Percentiles rank a stretch among this genome's conserved stretches.
phyloP scores from a whole-genome alignment of 2,113 vertebrate species.

The Martes martes region DNA sequence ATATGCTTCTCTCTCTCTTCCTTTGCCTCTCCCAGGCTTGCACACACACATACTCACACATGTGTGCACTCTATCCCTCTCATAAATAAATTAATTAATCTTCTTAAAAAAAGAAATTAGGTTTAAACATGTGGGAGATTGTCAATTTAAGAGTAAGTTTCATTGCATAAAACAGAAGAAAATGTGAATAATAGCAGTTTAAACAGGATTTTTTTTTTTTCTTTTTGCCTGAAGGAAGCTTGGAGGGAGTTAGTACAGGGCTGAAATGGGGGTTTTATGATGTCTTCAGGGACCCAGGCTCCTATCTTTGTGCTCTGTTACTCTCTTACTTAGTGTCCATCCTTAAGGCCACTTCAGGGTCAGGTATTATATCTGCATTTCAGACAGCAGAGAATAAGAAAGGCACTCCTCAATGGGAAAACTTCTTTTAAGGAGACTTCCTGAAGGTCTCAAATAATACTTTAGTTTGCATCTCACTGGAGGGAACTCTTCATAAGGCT shows the following conservation, averaged over 20 bases:
- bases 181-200: not conserved
- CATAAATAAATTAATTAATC: not conserved
- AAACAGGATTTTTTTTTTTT: not conserved
- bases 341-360: not conserved
- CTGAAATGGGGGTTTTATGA: not conserved
- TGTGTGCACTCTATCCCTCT: not conserved
- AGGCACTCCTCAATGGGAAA: not conserved
- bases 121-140: not conserved
- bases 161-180: not conserved
- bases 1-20: not conserved
- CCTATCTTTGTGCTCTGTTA: not conserved
- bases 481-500: not conserved
- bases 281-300: not conserved
- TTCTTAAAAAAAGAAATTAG: not conserved
- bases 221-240: not conserved
- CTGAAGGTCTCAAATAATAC: not conserved
- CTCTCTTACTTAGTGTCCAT: not conserved
- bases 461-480: not conserved
- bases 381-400: not conserved
- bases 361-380: not conserved
- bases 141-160: not conserved
- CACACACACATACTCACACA: not conserved
- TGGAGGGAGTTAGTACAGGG: not conserved
- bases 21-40: not conserved
- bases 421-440: not conserved